Conservation (phyloP, 2,888 invertebrate species). For the Epirrita christyi region DNA sequence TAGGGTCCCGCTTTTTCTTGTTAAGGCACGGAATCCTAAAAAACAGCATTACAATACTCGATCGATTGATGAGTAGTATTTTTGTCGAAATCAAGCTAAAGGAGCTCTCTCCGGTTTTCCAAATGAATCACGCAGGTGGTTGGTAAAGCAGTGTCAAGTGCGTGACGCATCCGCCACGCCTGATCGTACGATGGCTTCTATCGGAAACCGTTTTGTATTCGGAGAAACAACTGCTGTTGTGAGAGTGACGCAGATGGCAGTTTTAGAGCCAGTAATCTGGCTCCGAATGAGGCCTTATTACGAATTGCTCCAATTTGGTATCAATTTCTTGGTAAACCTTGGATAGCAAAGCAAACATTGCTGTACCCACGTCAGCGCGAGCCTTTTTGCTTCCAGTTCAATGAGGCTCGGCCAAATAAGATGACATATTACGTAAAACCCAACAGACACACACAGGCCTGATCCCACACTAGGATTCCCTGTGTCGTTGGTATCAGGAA, state of each 20-base stretch:
- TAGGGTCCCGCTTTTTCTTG: too few species aligned
- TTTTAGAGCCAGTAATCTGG: constrained; percentile 29
- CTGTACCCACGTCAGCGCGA: neutral
- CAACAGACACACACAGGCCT: too few species aligned
- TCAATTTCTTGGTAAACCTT: constrained; percentile 22
- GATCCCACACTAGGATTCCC: too few species aligned
- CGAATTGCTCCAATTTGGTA: constrained; percentile 28
- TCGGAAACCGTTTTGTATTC: constrained; percentile 31
- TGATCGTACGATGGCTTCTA: constrained; percentile 31
- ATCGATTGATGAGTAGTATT: constrained; percentile 1
- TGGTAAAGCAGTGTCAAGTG: constrained; percentile 32
- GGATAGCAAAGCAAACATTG: constrained; percentile 10
- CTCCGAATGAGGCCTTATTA: constrained; percentile 28
- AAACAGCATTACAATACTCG: too few species aligned
- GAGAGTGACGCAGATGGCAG: constrained; percentile 31
- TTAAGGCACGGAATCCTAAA: too few species aligned
- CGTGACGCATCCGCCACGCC: constrained; percentile 35
- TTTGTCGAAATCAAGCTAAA: constrained; percentile 8
- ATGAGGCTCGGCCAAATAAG: too few species aligned
- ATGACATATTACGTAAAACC: too few species aligned
- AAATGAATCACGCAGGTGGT: constrained; percentile 34
- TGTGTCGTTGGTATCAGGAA: too few species aligned
- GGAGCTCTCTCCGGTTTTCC: constrained; percentile 20
- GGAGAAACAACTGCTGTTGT: constrained; percentile 33
- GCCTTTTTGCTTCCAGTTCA: too few species aligned